These are phyloP conservation scores for Aromia moschata DNA, from an alignment of 2,888 invertebrate genomes.

Conservation along the genomic window DNA sequence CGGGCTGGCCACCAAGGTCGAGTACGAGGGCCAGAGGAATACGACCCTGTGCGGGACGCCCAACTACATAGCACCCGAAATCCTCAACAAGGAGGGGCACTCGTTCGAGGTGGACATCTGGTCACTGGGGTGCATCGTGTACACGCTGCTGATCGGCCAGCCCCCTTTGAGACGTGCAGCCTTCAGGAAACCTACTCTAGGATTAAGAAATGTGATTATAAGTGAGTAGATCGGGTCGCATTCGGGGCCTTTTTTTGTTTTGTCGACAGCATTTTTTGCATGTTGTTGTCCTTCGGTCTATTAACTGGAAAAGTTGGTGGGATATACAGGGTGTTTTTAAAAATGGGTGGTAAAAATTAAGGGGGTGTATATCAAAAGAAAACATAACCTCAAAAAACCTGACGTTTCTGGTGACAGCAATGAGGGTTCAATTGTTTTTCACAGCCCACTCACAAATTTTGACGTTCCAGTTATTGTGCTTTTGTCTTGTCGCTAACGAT, in stretches of 20 bases:
- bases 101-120: slow-evolving; percentile 99
- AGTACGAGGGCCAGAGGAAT: slow-evolving; percentile 86
- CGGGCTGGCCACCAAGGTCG: slow-evolving; percentile 93
- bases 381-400: no score
- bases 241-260: slow-evolving; percentile 18
- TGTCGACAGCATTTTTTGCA: no score
- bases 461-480: no score
- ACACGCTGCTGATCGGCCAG: slow-evolving; percentile 94
- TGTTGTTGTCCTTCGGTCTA: no score
- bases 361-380: no score
- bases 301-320: no score
- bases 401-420: no score
- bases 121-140: slow-evolving; percentile 99
- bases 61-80: slow-evolving; percentile 99
- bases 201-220: slow-evolving; percentile 96
- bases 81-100: slow-evolving; percentile 95
- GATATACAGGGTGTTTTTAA: no score
- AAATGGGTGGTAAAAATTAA: no score
- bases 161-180: slow-evolving; percentile 98
- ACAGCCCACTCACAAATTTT: no score
- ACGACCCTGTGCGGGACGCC: slow-evolving; percentile 99
- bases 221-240: slow-evolving; percentile 64
- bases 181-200: slow-evolving; percentile 95
- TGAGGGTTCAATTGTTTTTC: no score
- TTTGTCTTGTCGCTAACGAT: no score